Evolutionary conservation across 2,113 vertebrate genomes (phyloP).

Genomic region (Lepidothrix coronata): DNA sequence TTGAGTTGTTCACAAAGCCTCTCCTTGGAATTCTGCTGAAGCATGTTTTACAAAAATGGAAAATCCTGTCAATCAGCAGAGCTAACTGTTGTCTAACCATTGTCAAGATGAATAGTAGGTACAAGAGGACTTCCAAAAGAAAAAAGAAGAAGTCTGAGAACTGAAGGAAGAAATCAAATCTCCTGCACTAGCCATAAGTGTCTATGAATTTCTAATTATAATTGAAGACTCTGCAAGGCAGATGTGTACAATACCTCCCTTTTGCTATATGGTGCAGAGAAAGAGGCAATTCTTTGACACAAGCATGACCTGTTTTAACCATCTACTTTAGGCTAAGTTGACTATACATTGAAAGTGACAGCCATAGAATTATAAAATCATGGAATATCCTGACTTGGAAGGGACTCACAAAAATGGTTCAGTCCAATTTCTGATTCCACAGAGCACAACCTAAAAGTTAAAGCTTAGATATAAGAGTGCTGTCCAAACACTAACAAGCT

Average conservation of each 20-base stretch:
- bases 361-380: not conserved
- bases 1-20: not conserved
- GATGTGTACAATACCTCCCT: not conserved
- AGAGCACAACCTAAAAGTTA: not conserved
- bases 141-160: not conserved
- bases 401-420: rapidly evolving
- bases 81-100: not conserved
- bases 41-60: not conserved
- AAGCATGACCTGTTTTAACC: not conserved
- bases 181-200: not conserved
- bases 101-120: not conserved
- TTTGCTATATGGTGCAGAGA: not conserved
- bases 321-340: not conserved
- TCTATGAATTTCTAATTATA: not conserved
- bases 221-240: not conserved
- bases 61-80: not conserved
- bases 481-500: not conserved
- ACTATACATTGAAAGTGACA: not conserved
- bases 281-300: not conserved
- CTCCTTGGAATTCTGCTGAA: not conserved
- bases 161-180: not conserved
- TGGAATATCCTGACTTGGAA: not conserved
- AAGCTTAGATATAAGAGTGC: not conserved
- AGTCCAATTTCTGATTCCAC: not conserved
- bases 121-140: not conserved